Evolutionary conservation across 2,113 vertebrate species (phyloP).

Genomic region (Orthonyx spaldingii): DNA sequence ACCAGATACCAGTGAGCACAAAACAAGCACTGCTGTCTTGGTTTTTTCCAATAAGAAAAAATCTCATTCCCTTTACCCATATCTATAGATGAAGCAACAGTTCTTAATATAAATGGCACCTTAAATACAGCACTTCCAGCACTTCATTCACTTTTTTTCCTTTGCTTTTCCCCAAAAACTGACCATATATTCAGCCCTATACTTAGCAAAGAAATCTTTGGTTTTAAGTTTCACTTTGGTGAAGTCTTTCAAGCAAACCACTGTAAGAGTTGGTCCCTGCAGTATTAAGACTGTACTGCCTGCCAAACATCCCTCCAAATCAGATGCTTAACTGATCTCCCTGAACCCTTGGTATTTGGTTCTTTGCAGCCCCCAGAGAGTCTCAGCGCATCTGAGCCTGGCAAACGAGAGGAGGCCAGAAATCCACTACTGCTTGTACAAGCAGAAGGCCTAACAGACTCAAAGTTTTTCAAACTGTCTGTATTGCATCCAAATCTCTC

Average conservation of each 20-base stretch:
- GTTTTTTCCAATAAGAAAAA: background rate
- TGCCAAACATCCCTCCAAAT: background rate
- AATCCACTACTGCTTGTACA: background rate
- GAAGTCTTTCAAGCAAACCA: background rate
- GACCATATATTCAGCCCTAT: background rate
- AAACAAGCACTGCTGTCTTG: background rate
- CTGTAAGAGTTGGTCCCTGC: background rate
- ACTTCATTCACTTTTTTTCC: background rate
- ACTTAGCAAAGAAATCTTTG: background rate
- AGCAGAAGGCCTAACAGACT: background rate
- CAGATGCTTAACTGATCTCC: background rate
- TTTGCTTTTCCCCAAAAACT: background rate
- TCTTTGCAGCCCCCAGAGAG: background rate
- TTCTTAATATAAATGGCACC: background rate
- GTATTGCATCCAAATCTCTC: background rate
- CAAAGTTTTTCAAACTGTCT: background rate
- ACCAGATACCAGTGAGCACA: background rate
- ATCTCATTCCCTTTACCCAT: background rate
- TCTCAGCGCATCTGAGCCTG: background rate
- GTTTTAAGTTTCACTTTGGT: background rate
- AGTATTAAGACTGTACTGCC: background rate
- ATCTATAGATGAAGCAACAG: background rate
- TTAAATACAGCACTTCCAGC: background rate
- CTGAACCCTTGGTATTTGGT: background rate
- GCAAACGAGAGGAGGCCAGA: background rate